Evolutionary conservation across 2,888 invertebrate species (phyloP).

Genomic region (Orchesella flavescens): DNA sequence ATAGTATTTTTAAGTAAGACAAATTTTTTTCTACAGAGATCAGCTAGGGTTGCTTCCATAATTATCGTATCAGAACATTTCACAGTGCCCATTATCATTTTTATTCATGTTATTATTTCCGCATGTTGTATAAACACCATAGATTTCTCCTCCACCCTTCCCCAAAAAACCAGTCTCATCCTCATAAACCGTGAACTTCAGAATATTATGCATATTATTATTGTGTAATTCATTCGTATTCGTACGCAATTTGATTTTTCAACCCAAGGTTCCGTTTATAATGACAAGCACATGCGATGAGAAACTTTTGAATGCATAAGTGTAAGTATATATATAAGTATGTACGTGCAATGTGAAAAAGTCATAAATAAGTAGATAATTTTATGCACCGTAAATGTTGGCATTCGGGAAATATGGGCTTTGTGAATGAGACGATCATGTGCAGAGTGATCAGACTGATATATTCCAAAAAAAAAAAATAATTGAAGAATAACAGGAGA

Average conservation of each 20-base stretch:
- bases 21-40: background rate
- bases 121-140: slow-evolving; percentile 3
- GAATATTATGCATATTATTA: slow-evolving; percentile 6
- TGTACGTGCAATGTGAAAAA: slow-evolving; percentile 12
- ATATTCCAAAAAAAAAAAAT: too few relatives aligned
- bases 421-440: too few relatives aligned
- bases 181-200: slow-evolving; percentile 3
- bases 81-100: slow-evolving; percentile 8
- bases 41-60: background rate
- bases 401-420: background rate
- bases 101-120: slow-evolving; percentile 31
- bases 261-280: background rate
- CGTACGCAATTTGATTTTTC: slow-evolving; percentile 5
- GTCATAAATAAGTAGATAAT: slow-evolving; percentile 1
- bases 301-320: too few relatives aligned
- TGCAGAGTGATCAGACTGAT: too few relatives aligned
- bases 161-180: slow-evolving; percentile 11
- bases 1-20: slow-evolving; percentile 5
- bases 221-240: background rate
- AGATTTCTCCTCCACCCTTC: background rate
- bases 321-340: background rate
- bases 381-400: slow-evolving; percentile 3
- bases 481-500: too few relatives aligned
- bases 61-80: slow-evolving; percentile 17
- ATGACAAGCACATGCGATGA: slow-evolving; percentile 1